phyloP scores from a whole-genome alignment of 1,140 invertebrate species.

The Proales similis region DNA sequence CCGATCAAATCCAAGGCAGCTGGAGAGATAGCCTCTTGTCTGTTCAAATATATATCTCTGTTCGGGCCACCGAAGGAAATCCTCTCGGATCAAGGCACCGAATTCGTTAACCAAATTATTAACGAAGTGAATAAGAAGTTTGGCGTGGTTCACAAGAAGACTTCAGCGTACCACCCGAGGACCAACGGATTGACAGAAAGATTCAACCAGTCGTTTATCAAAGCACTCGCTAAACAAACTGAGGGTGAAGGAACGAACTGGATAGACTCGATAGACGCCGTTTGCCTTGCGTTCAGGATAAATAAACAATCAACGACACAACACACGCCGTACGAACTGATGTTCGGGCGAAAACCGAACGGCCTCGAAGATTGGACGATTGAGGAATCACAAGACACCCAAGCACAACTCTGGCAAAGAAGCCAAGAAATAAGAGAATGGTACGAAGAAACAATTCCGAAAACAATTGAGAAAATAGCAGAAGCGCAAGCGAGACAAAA shows the following conservation, averaged over 20 bases:
- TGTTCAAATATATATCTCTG: background rate
- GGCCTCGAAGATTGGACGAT: slow-evolving; percentile 16
- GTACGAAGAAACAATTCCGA: slow-evolving; percentile 21
- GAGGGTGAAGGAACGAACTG: slow-evolving; percentile 6
- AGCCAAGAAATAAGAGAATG: slow-evolving; percentile 21
- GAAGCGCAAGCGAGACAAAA: slow-evolving; percentile 19
- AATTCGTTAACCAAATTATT: slow-evolving; percentile 22
- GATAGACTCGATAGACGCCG: slow-evolving; percentile 9
- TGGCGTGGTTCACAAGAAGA: too few species aligned
- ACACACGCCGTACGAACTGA: slow-evolving; percentile 24
- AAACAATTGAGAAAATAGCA: slow-evolving; percentile 7
- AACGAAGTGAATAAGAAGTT: slow-evolving; percentile 1
- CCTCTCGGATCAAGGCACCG: slow-evolving; percentile 20
- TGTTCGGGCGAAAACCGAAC: slow-evolving; percentile 1
- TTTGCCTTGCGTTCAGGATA: background rate
- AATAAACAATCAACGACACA: slow-evolving; percentile 1
- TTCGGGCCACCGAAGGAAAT: slow-evolving; percentile 14
- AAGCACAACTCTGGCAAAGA: slow-evolving; percentile 1
- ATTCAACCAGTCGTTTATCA: slow-evolving; percentile 16
- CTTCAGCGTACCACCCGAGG: slow-evolving; percentile 9
- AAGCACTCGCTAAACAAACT: slow-evolving; percentile 12
- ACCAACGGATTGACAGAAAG: slow-evolving; percentile 18
- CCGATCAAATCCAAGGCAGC: slow-evolving; percentile 17
- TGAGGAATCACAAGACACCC: background rate
- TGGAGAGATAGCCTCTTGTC: slow-evolving; percentile 13